phyloP scores from a whole-genome alignment of 2,113 vertebrate genomes.

The Micronycteris hirsuta region DNA sequence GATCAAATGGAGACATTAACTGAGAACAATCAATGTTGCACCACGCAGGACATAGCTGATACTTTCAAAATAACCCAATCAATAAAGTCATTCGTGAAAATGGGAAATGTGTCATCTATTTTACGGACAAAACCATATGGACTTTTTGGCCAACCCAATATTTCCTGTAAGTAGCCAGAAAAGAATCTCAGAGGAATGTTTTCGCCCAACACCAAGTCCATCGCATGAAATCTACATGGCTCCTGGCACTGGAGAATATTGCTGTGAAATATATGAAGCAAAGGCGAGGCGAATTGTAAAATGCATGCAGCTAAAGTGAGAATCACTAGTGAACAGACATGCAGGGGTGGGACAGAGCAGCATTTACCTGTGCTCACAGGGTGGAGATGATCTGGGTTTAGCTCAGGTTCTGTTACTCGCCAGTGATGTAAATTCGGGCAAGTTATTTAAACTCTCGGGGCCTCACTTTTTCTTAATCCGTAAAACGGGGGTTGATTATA shows the following conservation, averaged over 20 bases:
- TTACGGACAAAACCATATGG: too few relatives aligned
- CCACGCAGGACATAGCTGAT: too few relatives aligned
- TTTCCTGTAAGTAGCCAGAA: background rate
- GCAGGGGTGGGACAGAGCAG: fast-evolving
- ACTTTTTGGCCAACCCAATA: too few relatives aligned
- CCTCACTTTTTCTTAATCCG: background rate
- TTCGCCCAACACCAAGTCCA: background rate
- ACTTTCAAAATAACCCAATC: too few relatives aligned
- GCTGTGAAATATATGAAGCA: background rate
- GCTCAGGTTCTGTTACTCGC: background rate
- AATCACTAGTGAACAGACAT: background rate
- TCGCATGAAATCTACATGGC: background rate
- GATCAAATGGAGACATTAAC: too few relatives aligned
- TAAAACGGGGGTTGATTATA: background rate
- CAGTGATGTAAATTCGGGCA: background rate
- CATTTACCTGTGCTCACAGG: too few relatives aligned
- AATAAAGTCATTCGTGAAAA: too few relatives aligned
- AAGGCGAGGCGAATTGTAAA: background rate
- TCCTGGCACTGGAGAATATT: background rate
- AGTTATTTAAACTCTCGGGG: background rate
- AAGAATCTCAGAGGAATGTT: background rate
- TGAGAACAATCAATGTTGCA: too few relatives aligned
- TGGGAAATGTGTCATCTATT: too few relatives aligned
- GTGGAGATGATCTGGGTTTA: background rate
- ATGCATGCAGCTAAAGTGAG: background rate